These are phyloP conservation scores for Netelia virgata DNA, from an alignment of 2,888 invertebrate species.

Conservation along the genomic window DNA sequence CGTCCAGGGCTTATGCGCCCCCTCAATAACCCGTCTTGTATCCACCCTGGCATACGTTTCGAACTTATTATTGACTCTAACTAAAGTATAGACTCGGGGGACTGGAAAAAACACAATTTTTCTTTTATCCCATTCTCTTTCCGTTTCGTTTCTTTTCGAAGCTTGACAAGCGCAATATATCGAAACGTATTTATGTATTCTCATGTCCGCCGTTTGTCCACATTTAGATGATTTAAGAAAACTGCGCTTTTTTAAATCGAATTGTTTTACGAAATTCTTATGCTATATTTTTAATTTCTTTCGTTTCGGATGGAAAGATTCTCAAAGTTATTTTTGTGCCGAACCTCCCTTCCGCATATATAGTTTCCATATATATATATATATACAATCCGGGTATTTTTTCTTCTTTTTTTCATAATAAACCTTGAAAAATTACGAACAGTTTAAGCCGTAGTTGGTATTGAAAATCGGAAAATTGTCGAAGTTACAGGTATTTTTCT, in stretches of 20 bases:
- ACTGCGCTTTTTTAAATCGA: no score
- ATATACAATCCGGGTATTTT: no score
- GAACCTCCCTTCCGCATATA: neutral
- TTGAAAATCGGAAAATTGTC: no score
- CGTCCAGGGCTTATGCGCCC: conserved; percentile 43
- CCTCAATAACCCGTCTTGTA: conserved; percentile 47
- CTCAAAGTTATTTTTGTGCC: conserved; percentile 7
- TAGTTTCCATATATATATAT: no score
- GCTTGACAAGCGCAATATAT: conserved; percentile 29
- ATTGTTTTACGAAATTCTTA: no score
- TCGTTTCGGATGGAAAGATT: neutral
- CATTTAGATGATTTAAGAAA: no score
- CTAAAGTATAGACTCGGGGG: conserved; percentile 51
- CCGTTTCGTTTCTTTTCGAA: conserved; percentile 7
- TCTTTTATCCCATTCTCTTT: conserved; percentile 10
- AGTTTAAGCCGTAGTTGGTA: no score
- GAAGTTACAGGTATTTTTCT: no score
- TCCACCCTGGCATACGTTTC: conserved; percentile 45
- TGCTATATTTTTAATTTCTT: no score
- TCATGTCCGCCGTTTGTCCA: no score
- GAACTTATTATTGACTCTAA: conserved; percentile 64
- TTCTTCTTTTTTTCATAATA: no score
- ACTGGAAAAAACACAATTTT: conserved; percentile 34
- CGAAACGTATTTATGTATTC: neutral
- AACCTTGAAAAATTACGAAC: no score